phyloP scores from a whole-genome alignment of 2,888 invertebrate genomes.

The Epistrophe eligans region DNA sequence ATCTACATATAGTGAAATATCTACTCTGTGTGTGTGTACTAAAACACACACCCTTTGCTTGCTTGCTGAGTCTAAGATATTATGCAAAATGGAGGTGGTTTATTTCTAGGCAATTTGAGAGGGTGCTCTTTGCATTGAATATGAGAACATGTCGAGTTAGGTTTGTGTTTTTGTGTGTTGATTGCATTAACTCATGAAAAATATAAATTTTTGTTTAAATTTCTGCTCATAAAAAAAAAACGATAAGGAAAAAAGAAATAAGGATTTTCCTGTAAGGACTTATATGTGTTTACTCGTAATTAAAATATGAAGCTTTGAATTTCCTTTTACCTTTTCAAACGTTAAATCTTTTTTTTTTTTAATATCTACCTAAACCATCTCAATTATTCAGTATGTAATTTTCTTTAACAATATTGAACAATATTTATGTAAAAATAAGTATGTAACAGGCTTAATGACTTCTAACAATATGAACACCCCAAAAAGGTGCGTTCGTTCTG shows the following conservation, averaged over 20 bases:
- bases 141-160: neutral
- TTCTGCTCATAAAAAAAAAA: slow-evolving; percentile 39
- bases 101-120: slow-evolving; percentile 51
- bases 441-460: too few relatives aligned
- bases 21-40: neutral
- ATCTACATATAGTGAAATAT: neutral
- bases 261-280: neutral
- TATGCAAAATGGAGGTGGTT: neutral
- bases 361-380: neutral
- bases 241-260: slow-evolving; percentile 24
- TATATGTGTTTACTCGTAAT: neutral
- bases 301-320: slow-evolving; percentile 5
- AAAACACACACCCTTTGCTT: slow-evolving; percentile 24
- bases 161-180: slow-evolving; percentile 26
- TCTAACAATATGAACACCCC: too few relatives aligned
- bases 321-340: neutral
- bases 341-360: neutral
- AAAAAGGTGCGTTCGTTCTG: too few relatives aligned
- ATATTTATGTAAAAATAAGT: neutral
- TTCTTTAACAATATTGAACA: neutral
- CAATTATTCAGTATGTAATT: slow-evolving; percentile 4
- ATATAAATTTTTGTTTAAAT: slow-evolving; percentile 54
- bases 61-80: neutral
- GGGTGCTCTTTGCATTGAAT: slow-evolving; percentile 17
- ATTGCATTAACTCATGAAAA: slow-evolving; percentile 66